These are phyloP conservation scores for Drosophila paramelanica DNA, from an alignment of 2,888 invertebrate genomes.

Conservation along the genomic window DNA sequence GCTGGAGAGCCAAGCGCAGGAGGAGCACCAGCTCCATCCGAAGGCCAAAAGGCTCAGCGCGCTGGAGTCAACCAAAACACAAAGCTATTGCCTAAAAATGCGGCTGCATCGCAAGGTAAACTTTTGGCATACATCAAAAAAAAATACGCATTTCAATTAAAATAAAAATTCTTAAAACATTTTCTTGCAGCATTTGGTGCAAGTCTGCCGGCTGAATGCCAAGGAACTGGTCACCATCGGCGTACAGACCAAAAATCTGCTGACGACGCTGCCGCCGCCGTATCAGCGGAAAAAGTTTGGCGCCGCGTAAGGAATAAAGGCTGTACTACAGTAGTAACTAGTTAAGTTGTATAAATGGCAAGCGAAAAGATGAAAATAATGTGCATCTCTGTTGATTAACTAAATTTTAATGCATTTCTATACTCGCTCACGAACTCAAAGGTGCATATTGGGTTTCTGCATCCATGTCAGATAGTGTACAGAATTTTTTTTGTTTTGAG, in stretches of 20 bases:
- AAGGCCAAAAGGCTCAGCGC: slow-evolving; percentile 84
- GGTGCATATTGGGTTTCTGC: too few relatives aligned
- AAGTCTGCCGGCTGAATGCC: slow-evolving; percentile 88
- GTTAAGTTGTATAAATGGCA: slow-evolving; percentile 36
- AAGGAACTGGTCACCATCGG: slow-evolving; percentile 92
- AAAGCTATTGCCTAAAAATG: slow-evolving; percentile 31
- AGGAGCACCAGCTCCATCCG: slow-evolving; percentile 70
- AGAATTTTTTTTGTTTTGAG: too few relatives aligned
- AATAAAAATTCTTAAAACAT: too few relatives aligned
- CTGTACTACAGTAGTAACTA: slow-evolving; percentile 31
- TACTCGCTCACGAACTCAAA: too few relatives aligned
- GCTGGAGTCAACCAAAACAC: slow-evolving; percentile 18
- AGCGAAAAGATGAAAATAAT: slow-evolving; percentile 3
- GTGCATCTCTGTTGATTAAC: slow-evolving; percentile 19
- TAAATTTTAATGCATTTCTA: slow-evolving; percentile 2
- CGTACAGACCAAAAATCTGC: slow-evolving; percentile 89
- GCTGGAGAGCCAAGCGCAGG: slow-evolving; percentile 59
- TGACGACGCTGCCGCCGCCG: slow-evolving; percentile 90
- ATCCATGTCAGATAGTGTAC: too few relatives aligned
- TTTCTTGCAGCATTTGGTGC: slow-evolving; percentile 89
- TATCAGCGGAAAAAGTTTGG: slow-evolving; percentile 89
- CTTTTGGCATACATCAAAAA: too few relatives aligned
- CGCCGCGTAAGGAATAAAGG: slow-evolving; percentile 51
- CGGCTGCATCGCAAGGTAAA: slow-evolving; percentile 62
- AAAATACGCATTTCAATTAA: neutral